These are phyloP conservation scores for Corapipo altera DNA, from an alignment of 2,113 vertebrate species.

Conservation along the genomic window DNA sequence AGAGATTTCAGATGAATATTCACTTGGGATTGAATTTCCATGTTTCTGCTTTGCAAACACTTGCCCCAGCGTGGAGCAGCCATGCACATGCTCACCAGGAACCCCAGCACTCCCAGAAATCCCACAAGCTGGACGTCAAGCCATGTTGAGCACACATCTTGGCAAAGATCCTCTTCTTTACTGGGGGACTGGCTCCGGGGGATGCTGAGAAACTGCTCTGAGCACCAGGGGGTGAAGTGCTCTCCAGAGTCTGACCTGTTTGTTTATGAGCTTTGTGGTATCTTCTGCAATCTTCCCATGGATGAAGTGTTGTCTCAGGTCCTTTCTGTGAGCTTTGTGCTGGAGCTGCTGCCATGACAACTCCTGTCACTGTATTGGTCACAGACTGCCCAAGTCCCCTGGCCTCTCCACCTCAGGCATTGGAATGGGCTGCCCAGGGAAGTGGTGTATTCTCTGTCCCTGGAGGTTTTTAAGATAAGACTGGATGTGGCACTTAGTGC, in stretches of 20 bases:
- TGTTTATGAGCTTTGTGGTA: not conserved
- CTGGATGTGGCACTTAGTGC: no score
- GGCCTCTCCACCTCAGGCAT: not conserved
- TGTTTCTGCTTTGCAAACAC: not conserved
- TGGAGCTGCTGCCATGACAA: not conserved
- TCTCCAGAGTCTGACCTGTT: not conserved
- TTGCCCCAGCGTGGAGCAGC: not conserved
- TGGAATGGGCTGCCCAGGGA: no score
- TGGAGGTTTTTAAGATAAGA: no score
- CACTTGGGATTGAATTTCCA: not conserved
- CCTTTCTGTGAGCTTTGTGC: not conserved
- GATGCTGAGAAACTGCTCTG: not conserved
- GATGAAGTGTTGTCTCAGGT: not conserved
- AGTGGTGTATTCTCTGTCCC: no score
- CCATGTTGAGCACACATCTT: not conserved
- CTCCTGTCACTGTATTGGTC: not conserved
- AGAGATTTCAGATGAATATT: not conserved
- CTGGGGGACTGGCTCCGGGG: not conserved
- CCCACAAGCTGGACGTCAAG: not conserved
- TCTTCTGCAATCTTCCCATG: not conserved
- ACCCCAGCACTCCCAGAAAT: not conserved
- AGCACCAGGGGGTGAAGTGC: not conserved
- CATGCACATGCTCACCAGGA: not conserved
- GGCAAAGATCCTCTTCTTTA: not conserved
- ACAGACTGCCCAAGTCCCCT: not conserved